Evolutionary conservation across 2,888 invertebrate genomes (phyloP), one percentile per base, ranked within the genome.

Genomic region (Scaeva pyrastri): DNA sequence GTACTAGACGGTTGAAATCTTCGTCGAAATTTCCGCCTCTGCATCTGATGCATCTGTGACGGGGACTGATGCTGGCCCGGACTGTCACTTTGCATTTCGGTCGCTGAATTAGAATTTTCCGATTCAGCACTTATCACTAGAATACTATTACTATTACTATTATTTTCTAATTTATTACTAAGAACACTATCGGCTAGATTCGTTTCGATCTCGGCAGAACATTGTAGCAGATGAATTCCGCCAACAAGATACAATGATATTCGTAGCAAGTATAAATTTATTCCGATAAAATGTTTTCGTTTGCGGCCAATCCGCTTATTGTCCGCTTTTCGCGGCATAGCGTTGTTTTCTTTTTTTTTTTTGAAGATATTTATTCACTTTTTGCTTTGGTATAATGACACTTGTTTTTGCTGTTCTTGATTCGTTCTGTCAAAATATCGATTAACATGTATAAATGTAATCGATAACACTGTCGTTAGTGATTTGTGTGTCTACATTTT

Each of bases 161-260:
- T n/a, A n/a, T 70, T 82, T 70, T 75, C 73, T 82, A 86, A 26
- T 64, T 72, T 76, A 76, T 72, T 50, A 14, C 62, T 76, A 50
- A 80, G 73, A 78, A 85, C 75, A 88, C 77, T 81, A 78, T 86
- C 60, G 77, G 86, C 78, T 41, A 62, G 39, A 71, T 78, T 78
- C n/a, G 64, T 50, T 75, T 78, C 78, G 39, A 39, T 48, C 21
- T 79, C 71, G 52, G 81, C 48, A 10, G 84, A 19, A 19, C 23
- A 72, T 62, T 78, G 68, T 14, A 81, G 26, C 10, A 78, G 55
- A 14, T 78, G 66, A 14, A 85, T 78, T 19, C 81, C 89, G 88
- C 89, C 89, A 89, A 89, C 88, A 81, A 88, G 84, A 80, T 86
- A 88, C 62, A 88, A 55, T 48, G 77, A 83, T 73, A 88, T 83